Evolutionary conservation across 2,888 invertebrate species (phyloP), one percentile per base, ranked within the genome.

Genomic region (Ectobius pallidus): DNA sequence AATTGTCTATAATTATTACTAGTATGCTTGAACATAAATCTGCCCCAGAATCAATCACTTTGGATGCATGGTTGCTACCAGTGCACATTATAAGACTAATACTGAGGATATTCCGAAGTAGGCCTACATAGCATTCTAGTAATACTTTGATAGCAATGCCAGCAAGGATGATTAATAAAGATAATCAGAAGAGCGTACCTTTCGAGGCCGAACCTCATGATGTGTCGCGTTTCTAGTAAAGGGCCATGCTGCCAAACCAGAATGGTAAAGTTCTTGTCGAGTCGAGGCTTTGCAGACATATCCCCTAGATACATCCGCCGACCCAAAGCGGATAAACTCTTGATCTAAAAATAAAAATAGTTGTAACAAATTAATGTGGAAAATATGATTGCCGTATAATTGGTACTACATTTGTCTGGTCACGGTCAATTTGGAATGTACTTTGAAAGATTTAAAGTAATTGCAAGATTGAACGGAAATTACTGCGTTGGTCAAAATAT

Each of bases 231-330:
- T 79, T 87, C 85, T 67, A 90, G 82, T 77, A 85, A 84, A 0
- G 81, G 75, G 73, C 88, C 89, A 77, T 87, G 83, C 78, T 87
- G 86, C 89, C 90, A 90, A 58, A 90, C 81, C 42, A 89, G 81
- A 74, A 90, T 86, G 73, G 85, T 81, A 78, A 84, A 87, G 3
- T 78, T 82, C 76, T 79, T 82, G 20, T 81, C 69, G 1, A 30
- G 39, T 52, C 55, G 72, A 2, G 39, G 27, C 34, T n/a, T 14
- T 16, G 30, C n/a, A 14, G 34, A 18, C 22, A 63, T 22, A 6
- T 61, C 71, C 20, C 9, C 55, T 14, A 72, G 52, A 20, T 32
- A 72, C 58, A 72, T 9, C 0, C 72, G 49, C 27, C 68, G n/a
- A 2, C 72, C 72, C 39, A 72, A 30, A 7, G 44, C 39, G 1